Evolutionary conservation across 2,113 vertebrate species (phyloP).

Genomic region (Odontophorus gujanensis): DNA sequence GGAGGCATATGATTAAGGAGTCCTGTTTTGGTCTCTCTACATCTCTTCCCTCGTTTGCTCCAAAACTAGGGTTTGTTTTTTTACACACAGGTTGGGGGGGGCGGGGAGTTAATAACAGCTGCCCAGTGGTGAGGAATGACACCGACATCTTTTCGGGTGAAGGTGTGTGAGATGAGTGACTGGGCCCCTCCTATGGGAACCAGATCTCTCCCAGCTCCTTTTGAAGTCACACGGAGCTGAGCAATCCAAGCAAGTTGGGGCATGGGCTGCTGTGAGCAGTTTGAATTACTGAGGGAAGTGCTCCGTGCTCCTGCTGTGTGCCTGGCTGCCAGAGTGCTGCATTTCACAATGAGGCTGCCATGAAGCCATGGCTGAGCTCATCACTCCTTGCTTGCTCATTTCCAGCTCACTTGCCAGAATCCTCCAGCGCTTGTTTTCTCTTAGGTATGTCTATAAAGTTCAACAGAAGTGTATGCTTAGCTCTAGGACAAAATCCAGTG

Average conservation of each 20-base stretch:
- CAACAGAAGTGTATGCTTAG: neutral
- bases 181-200: conserved; percentile 43
- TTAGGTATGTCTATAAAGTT: neutral
- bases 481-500: neutral
- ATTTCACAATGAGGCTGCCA: neutral
- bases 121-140: neutral
- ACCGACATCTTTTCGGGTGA: neutral
- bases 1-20: neutral
- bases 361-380: neutral
- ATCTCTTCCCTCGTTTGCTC: neutral
- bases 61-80: neutral
- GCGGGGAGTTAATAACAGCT: neutral
- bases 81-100: neutral
- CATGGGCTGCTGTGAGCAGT: neutral
- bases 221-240: neutral
- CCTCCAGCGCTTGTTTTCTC: neutral
- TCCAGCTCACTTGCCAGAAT: neutral
- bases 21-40: neutral
- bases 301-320: neutral
- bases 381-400: neutral
- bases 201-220: conserved; percentile 8
- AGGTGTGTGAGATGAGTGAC: neutral
- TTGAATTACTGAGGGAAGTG: neutral
- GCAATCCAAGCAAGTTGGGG: conserved; percentile 19
- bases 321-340: neutral